Base-by-base conservation (phyloP, 2,888 invertebrate species). In the Biston stratarius region DNA sequence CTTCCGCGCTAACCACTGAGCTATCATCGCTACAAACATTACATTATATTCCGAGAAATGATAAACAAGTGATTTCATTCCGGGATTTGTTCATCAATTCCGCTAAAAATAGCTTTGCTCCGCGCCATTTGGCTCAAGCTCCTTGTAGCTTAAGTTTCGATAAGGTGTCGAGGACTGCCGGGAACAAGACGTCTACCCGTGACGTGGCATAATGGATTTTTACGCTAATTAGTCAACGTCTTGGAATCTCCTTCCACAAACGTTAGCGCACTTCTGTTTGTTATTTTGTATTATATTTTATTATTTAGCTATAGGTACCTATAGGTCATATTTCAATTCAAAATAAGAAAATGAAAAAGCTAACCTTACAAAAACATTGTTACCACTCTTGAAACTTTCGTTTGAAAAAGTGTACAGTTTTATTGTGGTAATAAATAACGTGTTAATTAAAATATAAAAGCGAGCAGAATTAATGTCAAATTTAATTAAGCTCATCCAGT, bases 101-200 rank as follows among this genome's bases (percentile, higher is more conserved):
- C 67, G 68, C 64, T 71, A 71, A 71, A 76, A 77, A 72, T 65
- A 49, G 71, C 47, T 63, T 64, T 48, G 48, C 57, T 64, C 52
- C 73, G 68, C 73, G 59, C 67, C 77, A 79, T 83, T 81, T 78
- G 63, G 66, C 69, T 53, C 64, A 67, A 74, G 78, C 75, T 78
- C 73, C 74, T n/a, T 71, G 64, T 53, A 61, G 44, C 64, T 36
- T 36, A 7, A 36, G 7, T 7, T 7, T 65, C 63, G 70, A 69
- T 73, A 69, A 64, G 70, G 67, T 55, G 49, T 55, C 12, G 42
- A 24, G 24, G 42, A 44, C 55, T 24, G 64, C 40, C 47, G 66
- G 55, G 64, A 70, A 70, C 62, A 73, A 66, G 62, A 59, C 56
- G 49, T 56, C 58, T 70, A 62, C 60, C 60, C 56, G 68, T 68